A percentile compares a stretch with the other conserved stretches of the same genome.
Conservation (phyloP, 2,113 vertebrate genomes). For the Rutilus rutilus region DNA sequence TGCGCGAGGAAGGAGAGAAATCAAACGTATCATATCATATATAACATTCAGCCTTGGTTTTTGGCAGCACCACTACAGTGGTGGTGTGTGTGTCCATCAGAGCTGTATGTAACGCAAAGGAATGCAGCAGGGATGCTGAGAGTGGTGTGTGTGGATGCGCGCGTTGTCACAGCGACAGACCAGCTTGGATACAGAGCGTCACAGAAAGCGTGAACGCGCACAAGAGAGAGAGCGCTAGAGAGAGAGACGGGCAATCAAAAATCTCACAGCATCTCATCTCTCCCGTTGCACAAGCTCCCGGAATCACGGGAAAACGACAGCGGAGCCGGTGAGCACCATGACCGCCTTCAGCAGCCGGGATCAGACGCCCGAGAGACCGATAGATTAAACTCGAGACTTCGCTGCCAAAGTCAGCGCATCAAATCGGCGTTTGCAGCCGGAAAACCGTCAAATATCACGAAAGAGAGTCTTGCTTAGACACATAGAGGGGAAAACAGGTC, state of each 20-base stretch:
- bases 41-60: slow-evolving; percentile 24
- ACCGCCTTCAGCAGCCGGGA: slow-evolving; percentile 7
- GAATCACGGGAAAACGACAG: slow-evolving; percentile 36
- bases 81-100: neutral
- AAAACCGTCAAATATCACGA: neutral
- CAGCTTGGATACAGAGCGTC: slow-evolving; percentile 68
- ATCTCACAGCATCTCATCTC: slow-evolving; percentile 58
- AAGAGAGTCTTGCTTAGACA: neutral
- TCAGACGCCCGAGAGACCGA: neutral
- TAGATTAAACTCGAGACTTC: slow-evolving; percentile 14
- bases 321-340: slow-evolving; percentile 22
- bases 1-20: slow-evolving; percentile 48
- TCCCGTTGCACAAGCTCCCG: slow-evolving; percentile 47
- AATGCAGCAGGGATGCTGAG: slow-evolving; percentile 33
- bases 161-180: slow-evolving; percentile 73
- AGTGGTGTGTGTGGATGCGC: slow-evolving; percentile 60
- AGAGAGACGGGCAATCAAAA: slow-evolving; percentile 57
- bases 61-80: neutral
- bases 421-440: neutral
- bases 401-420: neutral
- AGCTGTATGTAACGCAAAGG: neutral
- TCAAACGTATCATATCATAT: slow-evolving; percentile 6
- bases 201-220: slow-evolving; percentile 62
- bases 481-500: neutral
- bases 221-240: slow-evolving; percentile 52